These are phyloP conservation scores for Amphilophus citrinellus DNA, from an alignment of 2,113 vertebrate species.

Conservation along the genomic window DNA sequence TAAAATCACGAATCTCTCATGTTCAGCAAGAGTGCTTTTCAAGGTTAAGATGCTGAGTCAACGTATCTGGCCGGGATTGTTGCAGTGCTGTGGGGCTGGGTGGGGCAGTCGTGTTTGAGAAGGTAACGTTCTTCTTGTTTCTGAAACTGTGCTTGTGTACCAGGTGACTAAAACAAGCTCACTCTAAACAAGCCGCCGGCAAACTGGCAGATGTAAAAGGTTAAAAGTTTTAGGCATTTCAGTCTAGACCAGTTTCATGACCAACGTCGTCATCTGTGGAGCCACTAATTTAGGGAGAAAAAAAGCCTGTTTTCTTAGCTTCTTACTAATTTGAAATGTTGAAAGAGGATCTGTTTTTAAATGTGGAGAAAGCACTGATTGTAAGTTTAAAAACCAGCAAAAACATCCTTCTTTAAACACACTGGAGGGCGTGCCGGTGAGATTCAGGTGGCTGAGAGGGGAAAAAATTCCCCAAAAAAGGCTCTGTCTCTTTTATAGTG, in stretches of 20 bases:
- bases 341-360: conserved; percentile 10
- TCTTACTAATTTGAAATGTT: background rate
- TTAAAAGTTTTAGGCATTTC: background rate
- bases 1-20: background rate
- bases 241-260: background rate
- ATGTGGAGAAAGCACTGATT: background rate
- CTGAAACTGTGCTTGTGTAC: background rate
- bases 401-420: background rate
- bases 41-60: background rate
- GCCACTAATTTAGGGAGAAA: background rate
- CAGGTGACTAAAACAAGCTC: background rate
- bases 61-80: background rate
- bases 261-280: background rate
- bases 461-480: conserved; percentile 11
- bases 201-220: background rate
- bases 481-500: background rate
- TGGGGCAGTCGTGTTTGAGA: background rate
- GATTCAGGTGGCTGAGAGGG: background rate
- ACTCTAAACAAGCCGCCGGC: background rate
- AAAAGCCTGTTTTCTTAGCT: background rate
- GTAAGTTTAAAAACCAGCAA: background rate
- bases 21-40: background rate
- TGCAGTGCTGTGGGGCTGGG: background rate
- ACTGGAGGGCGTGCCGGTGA: background rate
- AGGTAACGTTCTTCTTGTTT: background rate